Conservation (phyloP, 2,888 invertebrate species). For the Hesperia comma region DNA sequence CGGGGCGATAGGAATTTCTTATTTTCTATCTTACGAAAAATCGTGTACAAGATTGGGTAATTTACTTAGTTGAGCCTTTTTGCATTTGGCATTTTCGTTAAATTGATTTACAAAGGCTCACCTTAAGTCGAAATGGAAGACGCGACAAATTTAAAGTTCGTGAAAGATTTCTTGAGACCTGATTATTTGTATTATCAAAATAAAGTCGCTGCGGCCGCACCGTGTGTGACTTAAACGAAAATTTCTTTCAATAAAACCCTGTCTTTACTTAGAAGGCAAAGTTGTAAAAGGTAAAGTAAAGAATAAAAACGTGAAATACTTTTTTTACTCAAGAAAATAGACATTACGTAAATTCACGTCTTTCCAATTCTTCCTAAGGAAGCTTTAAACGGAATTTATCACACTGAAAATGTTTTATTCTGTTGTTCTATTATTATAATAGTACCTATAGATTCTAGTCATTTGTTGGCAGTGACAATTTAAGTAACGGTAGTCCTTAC, state of each 20-base stretch:
- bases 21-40: too few species aligned
- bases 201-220: neutral
- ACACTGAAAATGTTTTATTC: neutral
- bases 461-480: too few species aligned
- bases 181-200: neutral
- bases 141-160: neutral
- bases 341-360: neutral
- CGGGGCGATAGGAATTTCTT: constrained; percentile 1
- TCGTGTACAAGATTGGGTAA: constrained; percentile 2
- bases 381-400: neutral
- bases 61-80: neutral
- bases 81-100: neutral
- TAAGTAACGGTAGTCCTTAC: too few species aligned
- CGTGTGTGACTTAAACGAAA: neutral
- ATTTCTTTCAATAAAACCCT: neutral
- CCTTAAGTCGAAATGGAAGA: neutral
- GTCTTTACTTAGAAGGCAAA: neutral
- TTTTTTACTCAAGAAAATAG: neutral
- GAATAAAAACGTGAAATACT: too few species aligned
- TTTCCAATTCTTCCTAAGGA: neutral
- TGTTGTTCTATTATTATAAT: too few species aligned
- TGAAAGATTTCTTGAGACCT: neutral
- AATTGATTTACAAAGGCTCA: constrained; percentile 1
- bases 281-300: too few species aligned
- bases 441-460: too few species aligned